Percentiles rank a stretch among this genome's conserved stretches.
Conservation (phyloP, 2,797 vertebrate species). For the Borostomias antarcticus region DNA sequence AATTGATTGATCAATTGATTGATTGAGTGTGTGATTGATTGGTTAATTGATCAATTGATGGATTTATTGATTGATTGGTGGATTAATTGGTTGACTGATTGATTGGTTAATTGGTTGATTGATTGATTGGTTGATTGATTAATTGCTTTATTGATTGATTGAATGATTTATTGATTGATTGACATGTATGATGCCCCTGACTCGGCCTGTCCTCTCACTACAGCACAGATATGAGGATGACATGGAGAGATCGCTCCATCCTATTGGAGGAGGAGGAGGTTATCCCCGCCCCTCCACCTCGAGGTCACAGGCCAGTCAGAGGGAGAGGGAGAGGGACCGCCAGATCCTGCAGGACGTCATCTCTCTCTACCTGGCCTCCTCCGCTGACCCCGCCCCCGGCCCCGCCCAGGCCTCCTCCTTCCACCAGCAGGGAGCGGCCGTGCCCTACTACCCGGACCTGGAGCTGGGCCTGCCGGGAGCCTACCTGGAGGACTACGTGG, state of each 20-base stretch:
- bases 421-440: constrained; percentile 68
- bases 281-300: constrained; percentile 67
- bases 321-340: constrained; percentile 68
- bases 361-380: constrained; percentile 77
- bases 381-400: constrained; percentile 50
- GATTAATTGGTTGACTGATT: neutral
- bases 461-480: constrained; percentile 75
- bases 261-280: constrained; percentile 57
- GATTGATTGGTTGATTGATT: neutral
- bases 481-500: constrained; percentile 75
- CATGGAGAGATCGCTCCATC: constrained; percentile 62
- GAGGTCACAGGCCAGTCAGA: constrained; percentile 64
- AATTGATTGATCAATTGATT: too few relatives aligned
- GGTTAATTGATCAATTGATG: neutral
- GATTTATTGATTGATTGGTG: neutral
- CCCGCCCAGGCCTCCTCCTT: constrained; percentile 71
- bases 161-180: neutral
- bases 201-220: neutral
- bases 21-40: too few relatives aligned
- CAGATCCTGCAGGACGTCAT: constrained; percentile 86
- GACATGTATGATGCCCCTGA: too few relatives aligned
- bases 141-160: neutral
- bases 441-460: constrained; percentile 75
- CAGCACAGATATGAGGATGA: constrained; percentile 87
- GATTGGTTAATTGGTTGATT: neutral